These are phyloP conservation scores for Xylota segnis DNA, from an alignment of 2,888 invertebrate species.

Conservation along the genomic window DNA sequence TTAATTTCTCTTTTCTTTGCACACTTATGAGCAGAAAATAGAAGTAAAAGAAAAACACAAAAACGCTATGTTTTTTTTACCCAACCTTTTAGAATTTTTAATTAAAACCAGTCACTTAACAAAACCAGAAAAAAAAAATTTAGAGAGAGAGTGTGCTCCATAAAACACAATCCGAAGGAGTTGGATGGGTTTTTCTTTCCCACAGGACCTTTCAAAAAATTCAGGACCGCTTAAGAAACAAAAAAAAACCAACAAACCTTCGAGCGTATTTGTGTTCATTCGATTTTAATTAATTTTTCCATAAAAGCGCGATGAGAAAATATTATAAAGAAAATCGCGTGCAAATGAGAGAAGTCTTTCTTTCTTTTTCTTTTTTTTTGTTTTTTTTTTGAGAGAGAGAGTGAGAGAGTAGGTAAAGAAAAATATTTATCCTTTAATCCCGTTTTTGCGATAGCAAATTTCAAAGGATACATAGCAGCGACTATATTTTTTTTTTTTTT, in stretches of 20 bases:
- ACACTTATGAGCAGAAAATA: neutral
- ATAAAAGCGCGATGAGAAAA: slow-evolving; percentile 41
- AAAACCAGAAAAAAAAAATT: slow-evolving; percentile 6
- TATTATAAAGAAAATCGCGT: slow-evolving; percentile 28
- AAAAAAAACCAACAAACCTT: slow-evolving; percentile 43
- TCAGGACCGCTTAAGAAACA: slow-evolving; percentile 28
- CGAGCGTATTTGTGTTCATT: slow-evolving; percentile 69
- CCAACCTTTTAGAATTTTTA: slow-evolving; percentile 57
- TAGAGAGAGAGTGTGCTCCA: neutral
- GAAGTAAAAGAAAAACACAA: neutral
- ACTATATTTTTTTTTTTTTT: neutral
- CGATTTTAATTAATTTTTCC: slow-evolving; percentile 75
- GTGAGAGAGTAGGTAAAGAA: too few species aligned
- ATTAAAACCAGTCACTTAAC: slow-evolving; percentile 62
- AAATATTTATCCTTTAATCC: slow-evolving; percentile 75
- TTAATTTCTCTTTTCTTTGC: neutral
- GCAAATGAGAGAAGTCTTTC: slow-evolving; percentile 38
- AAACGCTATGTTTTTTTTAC: slow-evolving; percentile 5
- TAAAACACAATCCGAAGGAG: slow-evolving; percentile 28
- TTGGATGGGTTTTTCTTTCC: slow-evolving; percentile 51
- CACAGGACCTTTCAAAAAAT: slow-evolving; percentile 43
- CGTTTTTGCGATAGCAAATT: slow-evolving; percentile 37
- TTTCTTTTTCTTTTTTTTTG: too few species aligned
- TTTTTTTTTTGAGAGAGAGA: too few species aligned
- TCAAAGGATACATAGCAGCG: neutral